phyloP scores from a whole-genome alignment of 2,888 invertebrate species.

The Epicampocera succincta region DNA sequence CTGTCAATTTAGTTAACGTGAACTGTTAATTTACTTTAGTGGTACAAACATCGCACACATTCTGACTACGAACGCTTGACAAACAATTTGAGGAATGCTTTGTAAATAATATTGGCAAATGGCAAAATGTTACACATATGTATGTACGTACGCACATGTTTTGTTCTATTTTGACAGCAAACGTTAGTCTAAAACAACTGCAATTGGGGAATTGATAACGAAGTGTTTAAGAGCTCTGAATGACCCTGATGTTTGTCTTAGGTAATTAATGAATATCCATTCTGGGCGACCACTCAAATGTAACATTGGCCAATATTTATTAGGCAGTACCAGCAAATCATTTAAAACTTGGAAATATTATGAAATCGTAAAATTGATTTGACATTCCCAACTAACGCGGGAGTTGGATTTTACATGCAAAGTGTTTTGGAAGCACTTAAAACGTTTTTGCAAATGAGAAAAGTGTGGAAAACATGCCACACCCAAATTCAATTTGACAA shows the following conservation, averaged over 20 bases:
- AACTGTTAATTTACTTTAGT: constrained; percentile 76
- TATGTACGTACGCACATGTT: not conserved
- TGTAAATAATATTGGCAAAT: constrained; percentile 23
- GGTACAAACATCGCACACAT: constrained; percentile 6
- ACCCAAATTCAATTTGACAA: too few species aligned
- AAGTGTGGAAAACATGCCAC: too few species aligned
- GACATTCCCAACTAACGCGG: too few species aligned
- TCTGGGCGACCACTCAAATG: not conserved
- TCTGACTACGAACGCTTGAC: not conserved
- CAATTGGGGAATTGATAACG: not conserved
- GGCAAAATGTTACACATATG: constrained; percentile 21
- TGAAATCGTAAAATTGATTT: too few species aligned
- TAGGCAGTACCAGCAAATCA: too few species aligned
- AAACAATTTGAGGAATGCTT: constrained; percentile 7
- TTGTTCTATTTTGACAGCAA: not conserved
- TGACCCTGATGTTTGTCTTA: not conserved
- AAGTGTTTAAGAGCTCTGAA: not conserved
- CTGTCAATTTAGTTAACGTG: constrained; percentile 78
- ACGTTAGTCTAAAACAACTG: not conserved
- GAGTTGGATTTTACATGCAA: too few species aligned
- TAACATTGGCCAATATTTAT: too few species aligned
- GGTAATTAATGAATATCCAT: not conserved
- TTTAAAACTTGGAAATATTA: too few species aligned
- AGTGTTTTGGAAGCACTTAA: too few species aligned
- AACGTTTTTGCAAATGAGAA: too few species aligned